Conservation (phyloP, 2,797 vertebrate species). For the Lepilemur septentrionalis region DNA sequence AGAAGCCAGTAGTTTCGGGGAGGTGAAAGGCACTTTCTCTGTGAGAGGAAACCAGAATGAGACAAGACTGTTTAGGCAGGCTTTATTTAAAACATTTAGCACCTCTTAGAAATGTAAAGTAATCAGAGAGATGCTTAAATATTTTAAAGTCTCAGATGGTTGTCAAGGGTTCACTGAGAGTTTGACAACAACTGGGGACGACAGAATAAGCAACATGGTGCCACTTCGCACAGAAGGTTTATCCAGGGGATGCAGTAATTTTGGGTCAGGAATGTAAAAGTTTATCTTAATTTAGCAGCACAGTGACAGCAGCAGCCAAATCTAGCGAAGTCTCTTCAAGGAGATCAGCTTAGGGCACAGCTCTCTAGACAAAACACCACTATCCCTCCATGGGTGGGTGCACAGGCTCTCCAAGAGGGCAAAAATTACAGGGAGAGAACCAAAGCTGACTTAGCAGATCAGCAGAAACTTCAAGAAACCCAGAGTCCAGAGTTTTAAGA, state of each 20-base stretch:
- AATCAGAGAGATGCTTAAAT: constrained; percentile 8
- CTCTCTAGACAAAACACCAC: constrained; percentile 11
- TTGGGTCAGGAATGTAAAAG: constrained; percentile 45
- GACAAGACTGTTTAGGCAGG: constrained; percentile 49
- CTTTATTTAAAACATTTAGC: constrained; percentile 65
- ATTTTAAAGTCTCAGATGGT: constrained; percentile 35
- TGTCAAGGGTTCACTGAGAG: background rate
- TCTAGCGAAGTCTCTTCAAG: background rate
- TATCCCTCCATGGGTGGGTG: accelerated
- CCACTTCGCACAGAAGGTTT: background rate
- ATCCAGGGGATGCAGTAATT: background rate
- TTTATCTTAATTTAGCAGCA: constrained; percentile 63
- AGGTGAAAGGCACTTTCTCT: constrained; percentile 64
- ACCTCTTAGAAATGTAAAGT: constrained; percentile 51
- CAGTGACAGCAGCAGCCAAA: background rate
- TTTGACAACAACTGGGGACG: constrained; percentile 38
- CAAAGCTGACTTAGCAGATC: background rate
- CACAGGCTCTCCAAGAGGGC: background rate
- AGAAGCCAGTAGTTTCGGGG: constrained; percentile 70
- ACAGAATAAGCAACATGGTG: background rate
- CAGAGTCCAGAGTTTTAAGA: background rate
- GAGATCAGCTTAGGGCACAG: background rate
- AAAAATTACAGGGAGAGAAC: background rate
- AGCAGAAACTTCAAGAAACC: background rate
- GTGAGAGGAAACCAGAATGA: constrained; percentile 58